Percentiles rank a stretch among this genome's conserved stretches.
phyloP scores from a whole-genome alignment of 2,113 vertebrate species.

The Dascyllus trimaculatus region DNA sequence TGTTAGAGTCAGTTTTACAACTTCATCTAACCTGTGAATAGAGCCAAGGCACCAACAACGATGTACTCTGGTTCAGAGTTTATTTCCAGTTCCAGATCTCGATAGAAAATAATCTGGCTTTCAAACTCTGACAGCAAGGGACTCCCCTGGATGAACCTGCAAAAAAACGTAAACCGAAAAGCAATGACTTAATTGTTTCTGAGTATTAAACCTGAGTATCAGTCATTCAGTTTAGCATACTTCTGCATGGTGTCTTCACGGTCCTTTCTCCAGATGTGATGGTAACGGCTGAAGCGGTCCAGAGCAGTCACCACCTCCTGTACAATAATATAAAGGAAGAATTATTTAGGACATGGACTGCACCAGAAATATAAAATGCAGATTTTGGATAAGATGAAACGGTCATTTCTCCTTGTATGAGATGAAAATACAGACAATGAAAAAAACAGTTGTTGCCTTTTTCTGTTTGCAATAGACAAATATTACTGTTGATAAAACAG shows the following conservation, averaged over 20 bases:
- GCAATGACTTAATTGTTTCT: background rate
- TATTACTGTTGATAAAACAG: too few relatives aligned
- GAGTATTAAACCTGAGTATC: background rate
- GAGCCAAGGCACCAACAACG: slow-evolving; percentile 89
- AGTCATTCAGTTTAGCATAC: slow-evolving; percentile 35
- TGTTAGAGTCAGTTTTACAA: background rate
- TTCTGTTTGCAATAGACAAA: background rate
- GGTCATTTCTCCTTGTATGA: too few relatives aligned
- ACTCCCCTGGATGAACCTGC: slow-evolving; percentile 83
- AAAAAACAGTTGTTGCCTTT: background rate
- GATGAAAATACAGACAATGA: background rate
- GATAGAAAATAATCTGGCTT: slow-evolving; percentile 91
- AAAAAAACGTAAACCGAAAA: background rate
- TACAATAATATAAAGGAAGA: slow-evolving; percentile 1
- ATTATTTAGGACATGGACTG: background rate
- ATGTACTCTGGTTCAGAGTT: slow-evolving; percentile 90
- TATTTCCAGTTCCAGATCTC: slow-evolving; percentile 90
- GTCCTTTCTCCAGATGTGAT: slow-evolving; percentile 93
- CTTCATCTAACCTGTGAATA: slow-evolving; percentile 89
- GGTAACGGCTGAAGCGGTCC: slow-evolving; percentile 88
- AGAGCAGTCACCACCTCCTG: slow-evolving; percentile 90
- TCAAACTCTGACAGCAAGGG: slow-evolving; percentile 93
- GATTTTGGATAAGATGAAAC: too few relatives aligned
- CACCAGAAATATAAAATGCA: background rate
- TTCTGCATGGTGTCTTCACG: slow-evolving; percentile 87